Conservation (phyloP, 1,140 invertebrate species). For the Pemphigus obesinymphae region DNA sequence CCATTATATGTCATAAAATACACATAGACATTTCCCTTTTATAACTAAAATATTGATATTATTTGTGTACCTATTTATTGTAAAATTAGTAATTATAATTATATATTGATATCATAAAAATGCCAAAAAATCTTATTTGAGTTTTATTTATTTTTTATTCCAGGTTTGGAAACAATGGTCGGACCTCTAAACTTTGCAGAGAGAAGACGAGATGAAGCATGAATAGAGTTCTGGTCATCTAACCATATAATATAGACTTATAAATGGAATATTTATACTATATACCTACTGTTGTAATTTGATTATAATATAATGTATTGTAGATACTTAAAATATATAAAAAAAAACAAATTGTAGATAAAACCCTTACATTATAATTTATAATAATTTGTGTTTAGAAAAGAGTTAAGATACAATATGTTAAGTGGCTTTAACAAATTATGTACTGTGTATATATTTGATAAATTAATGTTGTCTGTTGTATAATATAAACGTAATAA, state of each 20-base stretch:
- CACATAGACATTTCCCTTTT: no score
- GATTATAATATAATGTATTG: background rate
- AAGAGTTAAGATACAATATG: background rate
- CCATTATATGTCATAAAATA: no score
- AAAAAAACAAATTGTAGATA: background rate
- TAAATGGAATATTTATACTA: background rate
- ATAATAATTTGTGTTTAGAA: background rate
- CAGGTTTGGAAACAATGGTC: conserved; percentile 38
- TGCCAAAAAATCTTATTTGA: no score
- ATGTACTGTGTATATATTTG: background rate
- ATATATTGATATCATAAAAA: no score
- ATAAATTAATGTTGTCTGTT: background rate
- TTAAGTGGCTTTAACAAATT: background rate
- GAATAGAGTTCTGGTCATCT: background rate
- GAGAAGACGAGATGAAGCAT: conserved; percentile 33
- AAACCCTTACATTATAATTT: background rate
- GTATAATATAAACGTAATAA: background rate
- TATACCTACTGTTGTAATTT: background rate
- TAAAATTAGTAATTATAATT: no score
- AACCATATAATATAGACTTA: background rate
- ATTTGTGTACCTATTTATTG: no score
- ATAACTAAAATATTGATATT: no score
- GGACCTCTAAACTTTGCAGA: conserved; percentile 15
- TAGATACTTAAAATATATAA: background rate
- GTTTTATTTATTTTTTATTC: background rate